Evolutionary conservation across 2,888 invertebrate genomes (phyloP), one percentile per base, ranked within the genome.

Genomic region (Anarsia innoxiella): DNA sequence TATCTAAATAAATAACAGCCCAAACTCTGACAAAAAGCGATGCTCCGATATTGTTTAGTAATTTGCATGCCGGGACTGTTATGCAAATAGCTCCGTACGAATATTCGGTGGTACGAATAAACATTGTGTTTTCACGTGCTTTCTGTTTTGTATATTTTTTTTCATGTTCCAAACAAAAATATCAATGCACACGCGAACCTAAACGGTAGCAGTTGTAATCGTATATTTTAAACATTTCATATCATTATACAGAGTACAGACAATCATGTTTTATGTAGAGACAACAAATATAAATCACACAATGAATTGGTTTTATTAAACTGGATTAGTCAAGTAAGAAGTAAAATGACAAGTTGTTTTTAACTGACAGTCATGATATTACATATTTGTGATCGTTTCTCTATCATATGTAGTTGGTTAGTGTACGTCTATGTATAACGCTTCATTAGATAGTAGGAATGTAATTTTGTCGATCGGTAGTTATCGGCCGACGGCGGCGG

Each of bases 371-470:
- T n/a, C n/a, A n/a, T n/a, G n/a, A n/a, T 46, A 46, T 47, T 36
- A 36, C 31, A 29, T 23, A 36, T 16, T 32, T 39, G 25, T 39
- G 26, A 39, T 30, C 45, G 51, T 54, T 45, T 53, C 56, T 47
- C 52, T 48, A 36, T 36, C n/a, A n/a, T n/a, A n/a, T n/a, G n/a
- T n/a, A n/a, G n/a, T n/a, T n/a, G n/a, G n/a, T n/a, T n/a, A n/a
- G n/a, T n/a, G 23, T 31, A 23, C 23, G 19, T 28, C 19, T 35
- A 23, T 25, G 14, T 23, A 34, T 32, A 39, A 51, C 70, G 77
- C 78, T 67, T 64, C 66, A 80, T 72, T 70, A 63, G 60, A 38
- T 50, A 29, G 44, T 28, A 25, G 76, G 79, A 73, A 80, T 82
- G 76, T 61, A 56, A 68, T 61, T 66, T 61, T 42, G 66, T 66